These are phyloP conservation scores for Palloptera scutellata DNA, from an alignment of 2,888 invertebrate species.

Conservation along the genomic window DNA sequence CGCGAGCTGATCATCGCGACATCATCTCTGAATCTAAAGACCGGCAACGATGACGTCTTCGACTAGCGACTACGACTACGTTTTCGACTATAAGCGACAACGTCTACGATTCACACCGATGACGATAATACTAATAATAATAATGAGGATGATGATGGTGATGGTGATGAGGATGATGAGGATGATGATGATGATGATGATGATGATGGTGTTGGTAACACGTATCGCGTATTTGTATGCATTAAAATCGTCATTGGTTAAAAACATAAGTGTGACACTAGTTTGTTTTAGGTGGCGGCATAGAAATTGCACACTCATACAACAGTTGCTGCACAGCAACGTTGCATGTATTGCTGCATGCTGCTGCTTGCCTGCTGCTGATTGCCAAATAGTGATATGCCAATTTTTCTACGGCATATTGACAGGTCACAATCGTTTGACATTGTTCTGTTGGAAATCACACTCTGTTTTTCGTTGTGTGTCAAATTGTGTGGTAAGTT, in stretches of 20 bases:
- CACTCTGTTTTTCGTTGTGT: conserved; percentile 10
- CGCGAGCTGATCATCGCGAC: conserved; percentile 48
- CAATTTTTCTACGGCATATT: conserved; percentile 31
- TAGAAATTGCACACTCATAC: neutral
- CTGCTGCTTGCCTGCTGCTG: conserved; percentile 8
- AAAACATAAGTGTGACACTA: conserved; percentile 12
- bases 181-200: too few species aligned
- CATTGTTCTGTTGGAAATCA: conserved; percentile 22
- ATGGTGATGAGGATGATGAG: too few species aligned
- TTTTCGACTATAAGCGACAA: too few species aligned
- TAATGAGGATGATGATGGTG: neutral
- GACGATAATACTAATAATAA: neutral
- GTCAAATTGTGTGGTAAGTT: conserved; percentile 24
- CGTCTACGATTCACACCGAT: neutral
- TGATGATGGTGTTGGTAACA: too few species aligned
- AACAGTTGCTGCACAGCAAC: neutral
- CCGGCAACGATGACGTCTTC: conserved; percentile 2
- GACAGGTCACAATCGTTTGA: conserved; percentile 35
- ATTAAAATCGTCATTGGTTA: neutral
- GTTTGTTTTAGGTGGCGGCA: conserved; percentile 1
- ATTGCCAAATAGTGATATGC: conserved; percentile 29
- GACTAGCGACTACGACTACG: neutral
- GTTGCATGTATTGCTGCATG: neutral
- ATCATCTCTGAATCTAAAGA: conserved; percentile 44
- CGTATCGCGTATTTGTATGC: too few species aligned